phyloP scores from a whole-genome alignment of 1,140 invertebrate species.

The Papilio xuthus region DNA sequence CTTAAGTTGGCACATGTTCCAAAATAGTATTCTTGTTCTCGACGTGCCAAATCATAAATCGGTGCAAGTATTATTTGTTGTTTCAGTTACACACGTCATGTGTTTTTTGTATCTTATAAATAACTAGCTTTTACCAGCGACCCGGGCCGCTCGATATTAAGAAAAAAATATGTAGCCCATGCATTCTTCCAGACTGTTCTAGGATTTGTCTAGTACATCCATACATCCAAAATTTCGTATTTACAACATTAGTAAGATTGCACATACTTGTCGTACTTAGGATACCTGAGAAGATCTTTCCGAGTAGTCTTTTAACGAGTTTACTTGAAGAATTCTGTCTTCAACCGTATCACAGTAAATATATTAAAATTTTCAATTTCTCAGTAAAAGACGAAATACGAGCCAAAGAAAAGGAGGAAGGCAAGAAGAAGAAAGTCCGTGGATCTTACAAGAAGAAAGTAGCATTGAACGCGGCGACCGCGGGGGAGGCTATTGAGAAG shows the following conservation, averaged over 20 bases:
- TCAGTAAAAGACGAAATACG: constrained; percentile 90
- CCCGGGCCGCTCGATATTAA: no score
- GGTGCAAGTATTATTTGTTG: neutral
- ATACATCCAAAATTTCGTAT: no score
- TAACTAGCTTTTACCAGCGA: no score
- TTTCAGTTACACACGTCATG: no score
- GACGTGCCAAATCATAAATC: neutral
- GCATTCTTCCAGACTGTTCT: no score
- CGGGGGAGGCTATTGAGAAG: constrained; percentile 96
- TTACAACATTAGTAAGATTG: no score
- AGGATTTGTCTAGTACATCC: no score
- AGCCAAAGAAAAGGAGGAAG: constrained; percentile 88
- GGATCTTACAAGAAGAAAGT: constrained; percentile 83
- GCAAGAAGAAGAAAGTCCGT: constrained; percentile 85
- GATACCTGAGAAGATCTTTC: no score
- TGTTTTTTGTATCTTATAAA: no score
- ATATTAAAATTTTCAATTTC: constrained; percentile 36
- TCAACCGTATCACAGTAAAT: no score
- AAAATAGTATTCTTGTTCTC: neutral
- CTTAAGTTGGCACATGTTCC: neutral
- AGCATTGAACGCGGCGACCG: constrained; percentile 86
- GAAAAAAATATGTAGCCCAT: no score
- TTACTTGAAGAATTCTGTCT: neutral
- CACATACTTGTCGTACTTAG: neutral
- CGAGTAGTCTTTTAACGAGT: no score